These are phyloP conservation scores for Polypedilum vanderplanki DNA, from an alignment of 1,140 invertebrate genomes.

Conservation along the genomic window DNA sequence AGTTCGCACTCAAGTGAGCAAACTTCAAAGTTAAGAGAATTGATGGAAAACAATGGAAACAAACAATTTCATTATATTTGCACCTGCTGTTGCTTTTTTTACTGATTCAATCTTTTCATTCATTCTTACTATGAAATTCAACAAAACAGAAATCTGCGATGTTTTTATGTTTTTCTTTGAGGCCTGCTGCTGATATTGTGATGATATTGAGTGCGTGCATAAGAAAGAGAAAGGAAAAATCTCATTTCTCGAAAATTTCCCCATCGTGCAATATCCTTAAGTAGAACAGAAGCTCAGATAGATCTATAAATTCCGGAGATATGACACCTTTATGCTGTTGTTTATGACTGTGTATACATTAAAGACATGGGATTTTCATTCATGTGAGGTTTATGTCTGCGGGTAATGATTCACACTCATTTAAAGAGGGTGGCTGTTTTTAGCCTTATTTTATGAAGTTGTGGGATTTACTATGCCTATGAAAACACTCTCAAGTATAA, in stretches of 20 bases:
- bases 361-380: not conserved
- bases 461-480: no score
- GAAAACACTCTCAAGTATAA: no score
- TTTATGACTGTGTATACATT: not conserved
- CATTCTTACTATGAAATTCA: no score
- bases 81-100: not conserved
- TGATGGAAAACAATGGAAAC: not conserved
- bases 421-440: not conserved
- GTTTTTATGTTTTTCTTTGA: no score
- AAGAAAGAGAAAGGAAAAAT: no score
- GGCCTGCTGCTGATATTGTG: no score
- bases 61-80: conserved; percentile 19
- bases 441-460: not conserved
- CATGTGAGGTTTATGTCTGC: not conserved
- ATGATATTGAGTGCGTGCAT: no score
- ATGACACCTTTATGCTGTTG: conserved; percentile 7
- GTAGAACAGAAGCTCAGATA: not conserved
- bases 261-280: no score
- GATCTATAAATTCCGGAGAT: not conserved
- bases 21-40: not conserved
- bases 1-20: no score
- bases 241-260: no score
- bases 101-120: no score
- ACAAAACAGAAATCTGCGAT: no score
- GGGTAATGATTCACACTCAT: not conserved